These are phyloP conservation scores for Zaprionus camerounensis DNA, from an alignment of 1,140 invertebrate species.

Conservation along the genomic window DNA sequence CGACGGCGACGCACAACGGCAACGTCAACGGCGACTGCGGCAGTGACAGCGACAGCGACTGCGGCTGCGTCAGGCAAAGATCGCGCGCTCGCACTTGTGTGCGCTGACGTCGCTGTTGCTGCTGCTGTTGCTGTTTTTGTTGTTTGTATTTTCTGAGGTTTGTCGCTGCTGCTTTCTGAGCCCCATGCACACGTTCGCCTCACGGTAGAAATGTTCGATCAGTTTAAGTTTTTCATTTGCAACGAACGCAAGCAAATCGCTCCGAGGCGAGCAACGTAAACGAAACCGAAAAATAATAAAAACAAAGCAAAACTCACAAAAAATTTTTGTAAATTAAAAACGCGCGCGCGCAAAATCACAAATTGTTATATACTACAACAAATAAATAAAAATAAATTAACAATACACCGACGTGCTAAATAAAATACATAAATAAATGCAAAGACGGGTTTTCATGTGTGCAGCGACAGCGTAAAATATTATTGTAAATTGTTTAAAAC, in stretches of 20 bases:
- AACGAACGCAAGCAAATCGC: conserved; percentile 76
- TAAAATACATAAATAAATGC: conserved; percentile 35
- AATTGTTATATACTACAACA: conserved; percentile 24
- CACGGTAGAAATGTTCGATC: conserved; percentile 80
- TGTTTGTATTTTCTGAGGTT: conserved; percentile 35
- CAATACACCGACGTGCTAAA: conserved; percentile 41
- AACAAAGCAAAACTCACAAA: conserved; percentile 22
- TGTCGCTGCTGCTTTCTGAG: conserved; percentile 53
- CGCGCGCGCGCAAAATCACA: conserved; percentile 48
- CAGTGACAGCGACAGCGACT: conserved; percentile 31
- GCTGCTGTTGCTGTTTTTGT: background rate
- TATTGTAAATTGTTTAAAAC: conserved; percentile 53
- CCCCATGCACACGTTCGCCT: conserved; percentile 51
- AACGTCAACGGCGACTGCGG: conserved; percentile 10
- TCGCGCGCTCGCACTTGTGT: conserved; percentile 41
- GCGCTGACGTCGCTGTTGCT: conserved; percentile 19
- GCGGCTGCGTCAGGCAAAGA: conserved; percentile 19
- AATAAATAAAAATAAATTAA: conserved; percentile 26
- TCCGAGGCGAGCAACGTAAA: conserved; percentile 50
- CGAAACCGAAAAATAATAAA: conserved; percentile 49
- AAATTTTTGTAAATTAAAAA: conserved; percentile 28
- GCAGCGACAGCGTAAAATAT: conserved; percentile 41
- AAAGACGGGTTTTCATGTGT: conserved; percentile 51
- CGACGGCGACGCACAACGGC: conserved; percentile 15
- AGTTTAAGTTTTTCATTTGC: conserved; percentile 83